Percentiles rank a stretch among this genome's conserved stretches.
phyloP scores from a whole-genome alignment of 2,888 invertebrate species.

The Agrilus mali region DNA sequence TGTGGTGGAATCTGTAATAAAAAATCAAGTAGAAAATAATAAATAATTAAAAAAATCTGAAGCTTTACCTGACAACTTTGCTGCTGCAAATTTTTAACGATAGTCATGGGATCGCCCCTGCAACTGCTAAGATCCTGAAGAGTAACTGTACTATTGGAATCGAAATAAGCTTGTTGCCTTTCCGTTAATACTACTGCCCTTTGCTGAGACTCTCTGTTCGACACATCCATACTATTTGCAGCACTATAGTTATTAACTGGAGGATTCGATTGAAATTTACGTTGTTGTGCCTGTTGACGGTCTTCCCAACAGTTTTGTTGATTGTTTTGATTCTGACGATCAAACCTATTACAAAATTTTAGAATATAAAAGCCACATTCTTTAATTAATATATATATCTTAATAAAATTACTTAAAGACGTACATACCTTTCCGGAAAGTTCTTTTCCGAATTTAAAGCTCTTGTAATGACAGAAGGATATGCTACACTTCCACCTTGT shows the following conservation, averaged over 20 bases:
- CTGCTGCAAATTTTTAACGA: constrained; percentile 52
- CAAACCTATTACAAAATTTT: background rate
- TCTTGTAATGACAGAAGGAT: constrained; percentile 72
- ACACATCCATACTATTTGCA: constrained; percentile 29
- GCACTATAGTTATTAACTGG: constrained; percentile 35
- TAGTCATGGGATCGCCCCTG: constrained; percentile 63
- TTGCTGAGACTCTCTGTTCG: constrained; percentile 22
- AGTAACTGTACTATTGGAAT: constrained; percentile 44
- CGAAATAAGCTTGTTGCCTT: constrained; percentile 54
- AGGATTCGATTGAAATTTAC: constrained; percentile 37
- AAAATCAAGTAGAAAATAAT: constrained; percentile 9
- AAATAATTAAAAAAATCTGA: background rate
- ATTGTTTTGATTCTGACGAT: constrained; percentile 13
- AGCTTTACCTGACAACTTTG: constrained; percentile 18
- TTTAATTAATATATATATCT: too few relatives aligned
- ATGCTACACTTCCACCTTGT: constrained; percentile 50
- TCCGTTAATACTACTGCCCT: constrained; percentile 38
- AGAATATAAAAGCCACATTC: too few relatives aligned
- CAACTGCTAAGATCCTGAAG: constrained; percentile 62
- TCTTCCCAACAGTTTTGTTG: constrained; percentile 44
- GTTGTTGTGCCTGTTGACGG: constrained; percentile 32
- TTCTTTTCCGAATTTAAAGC: constrained; percentile 52
- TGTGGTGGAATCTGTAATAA: constrained; percentile 9
- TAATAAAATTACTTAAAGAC: too few relatives aligned
- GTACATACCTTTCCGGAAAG: constrained; percentile 41